Evolutionary conservation across 92 coral and sea anemone species (phyloP), one percentile per base, ranked within the genome.

Genomic region (Scolanthus callimorphus): DNA sequence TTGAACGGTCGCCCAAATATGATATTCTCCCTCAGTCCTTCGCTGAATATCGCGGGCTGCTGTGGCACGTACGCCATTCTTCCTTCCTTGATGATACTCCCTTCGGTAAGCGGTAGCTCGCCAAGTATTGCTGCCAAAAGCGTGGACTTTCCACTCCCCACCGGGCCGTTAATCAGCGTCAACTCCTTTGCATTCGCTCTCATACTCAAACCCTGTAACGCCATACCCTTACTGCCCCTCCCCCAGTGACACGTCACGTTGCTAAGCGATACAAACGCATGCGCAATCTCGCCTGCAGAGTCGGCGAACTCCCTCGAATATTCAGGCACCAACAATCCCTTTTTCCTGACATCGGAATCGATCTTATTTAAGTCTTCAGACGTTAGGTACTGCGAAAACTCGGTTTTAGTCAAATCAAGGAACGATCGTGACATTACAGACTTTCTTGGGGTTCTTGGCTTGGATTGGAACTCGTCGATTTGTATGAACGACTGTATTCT

Each of bases 81-180:
- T 0, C 95, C 95, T 24, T 77, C 70, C 63, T 83, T 69, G 1
- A 80, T 62, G 45, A 87, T 82, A 15, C 69, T 62, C 0, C 95
- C 95, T 57, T 82, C 95, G 1, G 77, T 55, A 12, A 85, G 67
- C 1, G 95, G 95, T 19, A 87, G 77, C 39, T 87, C 95, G 20
- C 79, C 85, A 6, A 87, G 77, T 53, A 87, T 78, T 28, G 95
- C 90, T 10, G 80, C 76, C 3, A 87, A 63, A 31, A 87, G 78
- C 8, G 95, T 78, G 11, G 95, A 82, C 49, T 87, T 87, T 25
- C 95, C 95, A 43, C 95, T 80, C 8, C 90, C 95, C 11, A 80
- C 46, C 21, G 95, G 88, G 13, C 95, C 95, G 20, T 82, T 85
- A 23, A 87, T 82, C 26, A 87, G 75, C 0, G 95, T 82, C 71